These are phyloP conservation scores for Trogon melanurus DNA, from an alignment of 2,113 vertebrate genomes.

Conservation along the genomic window DNA sequence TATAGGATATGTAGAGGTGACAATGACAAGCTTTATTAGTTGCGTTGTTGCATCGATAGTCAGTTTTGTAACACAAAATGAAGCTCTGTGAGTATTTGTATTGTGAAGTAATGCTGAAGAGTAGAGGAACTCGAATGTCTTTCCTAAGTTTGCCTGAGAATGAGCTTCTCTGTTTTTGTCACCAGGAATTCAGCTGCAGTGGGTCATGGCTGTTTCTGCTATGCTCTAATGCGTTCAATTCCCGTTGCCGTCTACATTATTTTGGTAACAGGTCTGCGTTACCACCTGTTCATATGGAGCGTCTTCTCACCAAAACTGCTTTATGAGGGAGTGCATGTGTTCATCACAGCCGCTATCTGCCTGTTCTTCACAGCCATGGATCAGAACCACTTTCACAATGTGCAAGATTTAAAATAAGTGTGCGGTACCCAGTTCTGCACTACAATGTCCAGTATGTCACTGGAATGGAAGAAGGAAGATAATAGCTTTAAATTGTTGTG, in stretches of 20 bases:
- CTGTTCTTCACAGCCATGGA: constrained; percentile 87
- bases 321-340: constrained; percentile 90
- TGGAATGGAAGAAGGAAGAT: not conserved
- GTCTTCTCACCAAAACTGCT: constrained; percentile 97
- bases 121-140: accelerated
- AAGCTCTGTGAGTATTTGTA: not conserved
- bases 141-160: not conserved
- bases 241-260: constrained; percentile 86
- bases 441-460: not conserved
- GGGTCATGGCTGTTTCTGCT: constrained; percentile 89
- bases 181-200: constrained; percentile 81
- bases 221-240: constrained; percentile 85
- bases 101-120: not conserved
- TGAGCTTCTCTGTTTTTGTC: not conserved
- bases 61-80: not conserved
- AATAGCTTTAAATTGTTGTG: not conserved
- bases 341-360: constrained; percentile 85
- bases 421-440: accelerated
- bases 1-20: not conserved
- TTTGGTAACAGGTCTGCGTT: constrained; percentile 89
- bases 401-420: not conserved
- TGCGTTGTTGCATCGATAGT: not conserved
- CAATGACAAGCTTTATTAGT: not conserved
- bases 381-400: constrained; percentile 69
- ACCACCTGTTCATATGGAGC: constrained; percentile 98